Evolutionary conservation across 1,140 invertebrate genomes (phyloP).

Genomic region (Drosophila bipectinata): DNA sequence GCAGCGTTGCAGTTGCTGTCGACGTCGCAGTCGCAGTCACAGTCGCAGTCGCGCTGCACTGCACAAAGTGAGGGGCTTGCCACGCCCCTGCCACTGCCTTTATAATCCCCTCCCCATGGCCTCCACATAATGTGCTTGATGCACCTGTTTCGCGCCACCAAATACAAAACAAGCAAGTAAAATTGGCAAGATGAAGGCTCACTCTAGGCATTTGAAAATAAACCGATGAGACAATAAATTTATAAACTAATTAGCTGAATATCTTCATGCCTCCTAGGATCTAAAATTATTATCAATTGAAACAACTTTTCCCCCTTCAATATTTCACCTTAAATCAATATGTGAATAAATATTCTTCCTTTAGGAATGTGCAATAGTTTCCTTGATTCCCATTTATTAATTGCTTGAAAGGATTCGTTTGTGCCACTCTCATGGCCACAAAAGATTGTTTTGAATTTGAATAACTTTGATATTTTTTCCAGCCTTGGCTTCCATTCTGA

Average conservation of each 20-base stretch:
- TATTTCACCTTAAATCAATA: no score
- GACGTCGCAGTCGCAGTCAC: constrained; percentile 3
- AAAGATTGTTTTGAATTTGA: background rate
- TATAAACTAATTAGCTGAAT: background rate
- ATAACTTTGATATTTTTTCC: background rate
- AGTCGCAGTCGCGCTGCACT: constrained; percentile 48
- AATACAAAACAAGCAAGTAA: constrained; percentile 27
- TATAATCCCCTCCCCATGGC: constrained; percentile 4
- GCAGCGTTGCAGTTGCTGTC: constrained; percentile 48
- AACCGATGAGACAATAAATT: background rate
- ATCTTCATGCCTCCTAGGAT: background rate
- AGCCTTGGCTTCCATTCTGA: no score
- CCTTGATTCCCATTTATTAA: background rate
- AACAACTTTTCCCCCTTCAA: no score
- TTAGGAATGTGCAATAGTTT: no score
- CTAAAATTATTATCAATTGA: no score
- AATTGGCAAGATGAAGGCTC: constrained; percentile 22
- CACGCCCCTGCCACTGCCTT: background rate
- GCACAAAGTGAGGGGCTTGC: constrained; percentile 51
- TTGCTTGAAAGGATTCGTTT: background rate
- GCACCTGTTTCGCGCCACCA: constrained; percentile 43
- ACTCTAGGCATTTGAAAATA: background rate
- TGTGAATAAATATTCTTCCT: background rate
- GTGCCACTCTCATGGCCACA: background rate
- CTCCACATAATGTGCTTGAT: constrained; percentile 29